phyloP scores from a whole-genome alignment of 1,140 invertebrate species.

The Euura saliciscinereae region DNA sequence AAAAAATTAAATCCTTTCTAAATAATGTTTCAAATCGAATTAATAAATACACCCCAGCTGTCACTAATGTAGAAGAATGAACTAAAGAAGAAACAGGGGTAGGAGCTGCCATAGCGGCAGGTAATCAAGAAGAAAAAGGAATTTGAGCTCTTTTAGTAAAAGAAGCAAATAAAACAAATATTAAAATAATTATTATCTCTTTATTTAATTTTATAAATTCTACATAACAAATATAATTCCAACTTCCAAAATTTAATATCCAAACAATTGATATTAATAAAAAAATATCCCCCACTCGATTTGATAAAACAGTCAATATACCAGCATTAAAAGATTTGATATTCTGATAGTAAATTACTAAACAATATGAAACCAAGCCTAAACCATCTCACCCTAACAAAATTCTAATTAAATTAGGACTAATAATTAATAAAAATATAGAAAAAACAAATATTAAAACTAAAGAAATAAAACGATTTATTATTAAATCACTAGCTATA shows the following conservation, averaged over 20 bases:
- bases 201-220: conserved; percentile 54
- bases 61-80: conserved; percentile 77
- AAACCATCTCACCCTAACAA: conserved; percentile 73
- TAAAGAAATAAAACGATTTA: conserved; percentile 64
- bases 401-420: conserved; percentile 70
- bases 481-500: conserved; percentile 60
- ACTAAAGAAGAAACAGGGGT: conserved; percentile 74
- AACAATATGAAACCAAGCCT: conserved; percentile 70
- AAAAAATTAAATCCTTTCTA: conserved; percentile 39
- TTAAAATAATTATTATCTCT: conserved; percentile 53
- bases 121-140: conserved; percentile 74
- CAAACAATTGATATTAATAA: conserved; percentile 64
- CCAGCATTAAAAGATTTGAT: conserved; percentile 65
- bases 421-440: conserved; percentile 73
- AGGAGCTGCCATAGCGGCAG: conserved; percentile 72
- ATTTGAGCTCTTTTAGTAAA: conserved; percentile 78
- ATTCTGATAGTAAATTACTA: conserved; percentile 72
- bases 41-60: conserved; percentile 73
- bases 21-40: conserved; percentile 64
- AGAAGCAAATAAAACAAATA: conserved; percentile 60
- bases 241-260: conserved; percentile 61
- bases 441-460: conserved; percentile 69
- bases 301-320: conserved; percentile 67
- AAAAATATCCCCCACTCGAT: conserved; percentile 67
- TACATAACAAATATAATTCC: conserved; percentile 62